These are phyloP conservation scores for Crypturellus tataupa DNA, from an alignment of 2,797 vertebrate genomes.

Conservation along the genomic window DNA sequence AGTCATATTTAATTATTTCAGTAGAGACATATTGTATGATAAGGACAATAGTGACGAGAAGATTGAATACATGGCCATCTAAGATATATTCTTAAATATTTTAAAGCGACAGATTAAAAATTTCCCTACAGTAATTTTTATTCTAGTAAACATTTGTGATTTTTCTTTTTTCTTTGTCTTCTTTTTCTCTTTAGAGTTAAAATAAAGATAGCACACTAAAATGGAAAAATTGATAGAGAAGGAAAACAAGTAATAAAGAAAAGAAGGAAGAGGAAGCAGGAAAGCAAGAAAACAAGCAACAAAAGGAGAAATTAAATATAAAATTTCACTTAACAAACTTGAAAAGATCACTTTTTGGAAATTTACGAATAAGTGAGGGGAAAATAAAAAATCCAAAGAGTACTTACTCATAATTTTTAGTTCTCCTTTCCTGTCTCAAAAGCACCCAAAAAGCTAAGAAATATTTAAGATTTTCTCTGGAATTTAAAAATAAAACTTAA, in stretches of 20 bases:
- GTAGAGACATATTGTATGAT: neutral
- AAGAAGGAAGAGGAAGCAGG: neutral
- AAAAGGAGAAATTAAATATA: neutral
- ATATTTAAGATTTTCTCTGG: neutral
- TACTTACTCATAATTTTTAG: neutral
- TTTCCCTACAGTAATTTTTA: neutral
- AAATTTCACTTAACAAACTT: neutral
- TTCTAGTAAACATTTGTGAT: neutral
- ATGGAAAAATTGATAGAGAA: neutral
- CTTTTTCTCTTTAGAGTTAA: fast-evolving
- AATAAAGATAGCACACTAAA: neutral
- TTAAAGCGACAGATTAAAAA: neutral
- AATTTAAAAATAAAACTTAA: neutral
- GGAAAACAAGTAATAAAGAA: neutral
- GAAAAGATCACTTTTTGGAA: neutral
- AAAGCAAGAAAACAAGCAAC: no score
- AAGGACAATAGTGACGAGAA: neutral
- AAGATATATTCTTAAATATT: neutral
- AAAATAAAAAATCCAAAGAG: neutral
- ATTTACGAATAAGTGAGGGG: neutral
- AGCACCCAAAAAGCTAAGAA: fast-evolving
- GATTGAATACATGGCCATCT: neutral
- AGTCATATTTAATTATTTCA: neutral
- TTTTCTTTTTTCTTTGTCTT: neutral
- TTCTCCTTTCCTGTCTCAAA: neutral